Base-by-base conservation (phyloP, 92 coral and sea anemone species). In the Metridium senile region DNA sequence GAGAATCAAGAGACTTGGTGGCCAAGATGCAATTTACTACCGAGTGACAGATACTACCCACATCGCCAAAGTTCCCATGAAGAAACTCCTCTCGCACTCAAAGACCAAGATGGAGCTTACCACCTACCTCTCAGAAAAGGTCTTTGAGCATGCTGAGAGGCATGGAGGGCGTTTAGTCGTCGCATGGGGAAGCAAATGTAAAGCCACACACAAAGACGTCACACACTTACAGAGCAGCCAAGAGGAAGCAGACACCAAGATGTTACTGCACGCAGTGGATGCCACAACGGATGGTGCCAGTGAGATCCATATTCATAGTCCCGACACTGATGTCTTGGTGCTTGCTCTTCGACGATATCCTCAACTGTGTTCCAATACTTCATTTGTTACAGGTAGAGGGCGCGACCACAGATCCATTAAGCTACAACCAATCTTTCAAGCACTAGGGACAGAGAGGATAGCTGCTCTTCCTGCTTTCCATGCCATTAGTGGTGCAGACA, bases 321-420 rank as follows among this genome's bases (percentile, higher is more conserved):
- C 87, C 9, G 81, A 86, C 80, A 84, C 87, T 1, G 87, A 82
- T 57, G 87, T 86, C 23, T 86, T 81, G 75, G 80, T 81, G 9
- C 71, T 86, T 1, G 53, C 86, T 17, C 69, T 76, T 70, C 82
- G 91, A 70, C 59, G 87, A 28, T 82, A 32, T 56, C 87, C 87
- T 26, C 57, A 75, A n/a, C 68, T 87, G 35, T 81, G 87, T 53
- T 33, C 81, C 64, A 82, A 82, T 71, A 82, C 87, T 13, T 29
- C 57, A 17, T 82, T 82, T 64, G 87, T 87, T 20, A 77, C 91
- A 30, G 87, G 84, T 25, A 87, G 64, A 76, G 83, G 86, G 61
- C 53, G 75, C 51, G 63, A 21, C 23, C 26, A 27, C 28, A 68
- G 84, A 23, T 69, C 70, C 64, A 81, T 75, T 2, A 30, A 26